Evolutionary conservation across 92 coral and sea anemone genomes (phyloP).

Genomic region (Epizoanthus rinbou): DNA sequence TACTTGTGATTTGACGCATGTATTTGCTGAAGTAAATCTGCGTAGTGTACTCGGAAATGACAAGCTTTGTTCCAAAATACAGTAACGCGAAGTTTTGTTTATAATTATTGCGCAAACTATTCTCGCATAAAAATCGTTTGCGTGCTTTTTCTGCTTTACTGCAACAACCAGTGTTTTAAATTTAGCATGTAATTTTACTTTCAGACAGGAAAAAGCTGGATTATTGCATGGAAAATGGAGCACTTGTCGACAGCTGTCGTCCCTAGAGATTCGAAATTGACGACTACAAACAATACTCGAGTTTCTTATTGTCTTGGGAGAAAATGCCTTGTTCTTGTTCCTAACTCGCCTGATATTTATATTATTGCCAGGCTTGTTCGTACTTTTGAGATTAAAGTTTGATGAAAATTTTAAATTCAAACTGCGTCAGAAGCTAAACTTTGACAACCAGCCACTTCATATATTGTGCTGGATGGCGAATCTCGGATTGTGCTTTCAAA

Average conservation of each 20-base stretch:
- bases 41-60: too few species aligned
- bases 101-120: not conserved
- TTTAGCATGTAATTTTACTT: not conserved
- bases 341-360: not conserved
- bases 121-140: not conserved
- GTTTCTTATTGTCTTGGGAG: conserved; percentile 25
- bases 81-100: too few species aligned
- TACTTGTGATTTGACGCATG: conserved; percentile 3
- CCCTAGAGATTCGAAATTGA: conserved; percentile 32
- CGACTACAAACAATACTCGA: conserved; percentile 34
- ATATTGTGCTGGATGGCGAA: not conserved
- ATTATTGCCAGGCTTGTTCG: not conserved
- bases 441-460: not conserved
- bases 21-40: not conserved
- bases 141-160: not conserved
- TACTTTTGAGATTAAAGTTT: not conserved
- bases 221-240: conserved; percentile 4
- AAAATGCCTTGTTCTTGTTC: not conserved
- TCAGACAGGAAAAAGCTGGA: conserved; percentile 32
- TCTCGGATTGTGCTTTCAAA: not conserved
- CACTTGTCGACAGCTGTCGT: conserved; percentile 45
- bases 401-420: not conserved
- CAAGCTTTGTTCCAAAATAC: too few species aligned
- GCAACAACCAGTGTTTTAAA: not conserved
- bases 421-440: not conserved